Conservation (phyloP, 2,888 invertebrate genomes). For the Polylopha cassiicola region DNA sequence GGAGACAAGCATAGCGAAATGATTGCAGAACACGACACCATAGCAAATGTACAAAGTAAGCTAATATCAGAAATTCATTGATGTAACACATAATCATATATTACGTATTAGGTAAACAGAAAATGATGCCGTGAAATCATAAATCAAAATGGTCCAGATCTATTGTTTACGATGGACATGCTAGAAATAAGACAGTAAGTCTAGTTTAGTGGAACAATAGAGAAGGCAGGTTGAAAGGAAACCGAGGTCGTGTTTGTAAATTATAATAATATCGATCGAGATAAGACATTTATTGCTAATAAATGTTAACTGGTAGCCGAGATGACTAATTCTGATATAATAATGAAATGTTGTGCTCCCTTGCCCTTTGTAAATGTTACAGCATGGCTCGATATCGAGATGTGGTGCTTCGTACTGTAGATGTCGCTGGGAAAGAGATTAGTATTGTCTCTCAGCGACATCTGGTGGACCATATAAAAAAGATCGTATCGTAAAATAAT, state of each 20-base stretch:
- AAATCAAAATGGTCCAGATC: slow-evolving; percentile 40
- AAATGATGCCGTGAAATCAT: slow-evolving; percentile 51
- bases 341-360: not conserved
- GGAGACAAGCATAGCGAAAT: slow-evolving; percentile 42
- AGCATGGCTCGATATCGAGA: no score
- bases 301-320: no score
- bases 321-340: not conserved
- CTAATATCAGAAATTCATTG: slow-evolving; percentile 33
- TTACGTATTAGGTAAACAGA: slow-evolving; percentile 45
- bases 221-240: slow-evolving; percentile 11
- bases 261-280: not conserved
- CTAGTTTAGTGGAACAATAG: no score
- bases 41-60: slow-evolving; percentile 46
- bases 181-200: no score
- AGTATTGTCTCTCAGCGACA: no score
- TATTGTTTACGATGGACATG: slow-evolving; percentile 26
- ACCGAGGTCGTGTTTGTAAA: slow-evolving; percentile 4
- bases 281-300: no score
- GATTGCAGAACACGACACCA: slow-evolving; percentile 42
- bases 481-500: no score
- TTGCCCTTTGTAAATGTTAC: no score
- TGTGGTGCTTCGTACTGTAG: no score
- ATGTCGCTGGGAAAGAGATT: no score
- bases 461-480: no score
- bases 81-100: slow-evolving; percentile 41